phyloP scores from a whole-genome alignment of 2,797 vertebrate species.

The Poecile montanus region DNA sequence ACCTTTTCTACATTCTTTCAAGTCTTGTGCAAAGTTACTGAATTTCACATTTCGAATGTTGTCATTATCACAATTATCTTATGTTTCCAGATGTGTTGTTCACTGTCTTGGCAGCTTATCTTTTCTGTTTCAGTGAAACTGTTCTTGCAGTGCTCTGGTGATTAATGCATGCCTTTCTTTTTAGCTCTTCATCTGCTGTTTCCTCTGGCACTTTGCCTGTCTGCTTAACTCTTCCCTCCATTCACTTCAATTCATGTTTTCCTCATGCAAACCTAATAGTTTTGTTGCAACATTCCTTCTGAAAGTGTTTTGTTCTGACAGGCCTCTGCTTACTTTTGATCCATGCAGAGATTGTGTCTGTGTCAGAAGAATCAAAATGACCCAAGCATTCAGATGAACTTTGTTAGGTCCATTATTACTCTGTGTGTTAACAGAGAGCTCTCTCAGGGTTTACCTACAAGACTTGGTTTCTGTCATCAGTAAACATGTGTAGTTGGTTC shows the following conservation, averaged over 20 bases:
- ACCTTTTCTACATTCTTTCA: neutral
- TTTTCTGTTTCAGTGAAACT: neutral
- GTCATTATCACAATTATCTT: neutral
- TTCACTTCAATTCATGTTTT: neutral
- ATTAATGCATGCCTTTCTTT: neutral
- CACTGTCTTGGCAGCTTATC: neutral
- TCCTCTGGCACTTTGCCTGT: neutral
- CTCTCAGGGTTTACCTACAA: neutral
- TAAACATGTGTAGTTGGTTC: neutral
- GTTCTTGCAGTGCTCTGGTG: neutral
- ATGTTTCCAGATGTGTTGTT: neutral
- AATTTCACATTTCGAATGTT: neutral
- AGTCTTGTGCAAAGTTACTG: neutral
- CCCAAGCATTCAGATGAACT: neutral
- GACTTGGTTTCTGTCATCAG: neutral
- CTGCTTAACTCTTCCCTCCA: neutral
- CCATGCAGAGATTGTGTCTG: neutral
- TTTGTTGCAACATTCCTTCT: neutral
- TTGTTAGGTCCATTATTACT: neutral
- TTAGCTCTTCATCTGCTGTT: neutral
- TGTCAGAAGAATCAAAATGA: neutral
- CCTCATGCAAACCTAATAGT: neutral
- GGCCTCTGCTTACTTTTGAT: neutral
- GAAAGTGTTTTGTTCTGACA: neutral
- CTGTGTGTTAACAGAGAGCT: neutral